Evolutionary conservation across 2,797 vertebrate species (phyloP).

Genomic region (Chelon auratus): DNA sequence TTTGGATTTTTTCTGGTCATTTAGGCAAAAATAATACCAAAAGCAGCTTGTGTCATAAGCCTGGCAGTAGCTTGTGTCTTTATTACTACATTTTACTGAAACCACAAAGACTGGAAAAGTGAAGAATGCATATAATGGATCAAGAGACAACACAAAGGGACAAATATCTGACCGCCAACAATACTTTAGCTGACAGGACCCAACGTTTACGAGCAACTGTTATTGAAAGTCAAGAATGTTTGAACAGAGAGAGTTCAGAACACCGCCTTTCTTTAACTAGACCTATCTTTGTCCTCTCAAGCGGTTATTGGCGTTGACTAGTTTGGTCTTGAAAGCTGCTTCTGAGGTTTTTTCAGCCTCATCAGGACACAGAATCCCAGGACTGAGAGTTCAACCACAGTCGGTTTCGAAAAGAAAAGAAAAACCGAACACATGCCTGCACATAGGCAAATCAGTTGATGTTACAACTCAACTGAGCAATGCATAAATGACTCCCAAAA

Average conservation of each 20-base stretch:
- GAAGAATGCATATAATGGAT: background rate
- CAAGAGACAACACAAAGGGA: constrained; percentile 10
- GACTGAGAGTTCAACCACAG: constrained; percentile 37
- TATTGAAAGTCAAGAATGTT: constrained; percentile 4
- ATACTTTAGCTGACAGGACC: constrained; percentile 5
- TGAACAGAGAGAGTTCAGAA: background rate
- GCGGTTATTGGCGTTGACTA: constrained; percentile 33
- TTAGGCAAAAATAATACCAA: constrained; percentile 37
- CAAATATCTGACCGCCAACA: constrained; percentile 19
- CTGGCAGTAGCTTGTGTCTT: background rate
- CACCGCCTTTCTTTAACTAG: constrained; percentile 11
- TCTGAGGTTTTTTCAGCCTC: constrained; percentile 32
- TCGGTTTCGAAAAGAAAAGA: constrained; percentile 40
- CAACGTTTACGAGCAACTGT: constrained; percentile 9
- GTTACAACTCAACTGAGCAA: constrained; percentile 14
- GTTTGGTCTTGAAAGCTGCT: constrained; percentile 45
- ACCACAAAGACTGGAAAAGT: constrained; percentile 13
- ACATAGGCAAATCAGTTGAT: constrained; percentile 10
- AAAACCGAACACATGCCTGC: constrained; percentile 18
- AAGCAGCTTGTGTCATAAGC: constrained; percentile 23
- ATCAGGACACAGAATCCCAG: constrained; percentile 21
- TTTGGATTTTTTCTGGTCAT: constrained; percentile 40
- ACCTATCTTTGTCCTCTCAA: constrained; percentile 5
- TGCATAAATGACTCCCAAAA: background rate
- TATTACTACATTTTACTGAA: constrained; percentile 17